These are phyloP conservation scores for Clupea harengus DNA, from an alignment of 2,113 vertebrate species.

Conservation along the genomic window DNA sequence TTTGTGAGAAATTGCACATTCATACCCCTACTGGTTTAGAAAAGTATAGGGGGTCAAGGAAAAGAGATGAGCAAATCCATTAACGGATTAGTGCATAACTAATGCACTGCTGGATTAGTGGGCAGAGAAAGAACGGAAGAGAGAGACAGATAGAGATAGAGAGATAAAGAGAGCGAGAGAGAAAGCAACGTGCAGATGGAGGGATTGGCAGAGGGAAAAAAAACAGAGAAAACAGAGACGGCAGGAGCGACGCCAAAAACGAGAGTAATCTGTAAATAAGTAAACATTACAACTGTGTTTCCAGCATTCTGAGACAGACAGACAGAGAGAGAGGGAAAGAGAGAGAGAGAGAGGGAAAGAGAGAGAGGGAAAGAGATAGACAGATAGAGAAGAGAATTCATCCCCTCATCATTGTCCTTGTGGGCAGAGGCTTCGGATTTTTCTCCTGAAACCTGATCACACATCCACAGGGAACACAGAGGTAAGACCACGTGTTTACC, in stretches of 20 bases:
- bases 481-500: background rate
- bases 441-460: conserved; percentile 12
- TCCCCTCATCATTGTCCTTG: background rate
- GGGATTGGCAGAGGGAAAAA: background rate
- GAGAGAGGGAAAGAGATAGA: background rate
- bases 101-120: conserved; percentile 62
- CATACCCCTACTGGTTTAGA: conserved; percentile 15
- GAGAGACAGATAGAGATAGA: conserved; percentile 38
- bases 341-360: conserved; percentile 32
- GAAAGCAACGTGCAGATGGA: background rate
- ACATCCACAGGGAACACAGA: background rate
- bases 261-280: background rate
- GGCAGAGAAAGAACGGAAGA: conserved; percentile 37
- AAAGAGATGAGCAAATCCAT: conserved; percentile 64
- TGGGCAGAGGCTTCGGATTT: background rate
- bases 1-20: background rate
- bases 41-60: conserved; percentile 50
- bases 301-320: conserved; percentile 29
- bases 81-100: conserved; percentile 74
- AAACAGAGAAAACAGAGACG: background rate
- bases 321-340: conserved; percentile 35
- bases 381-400: background rate
- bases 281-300: conserved; percentile 1
- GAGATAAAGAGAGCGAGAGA: conserved; percentile 22
- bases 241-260: background rate